Conservation (phyloP, 2,113 vertebrate genomes). For the Sclerurus mexicanus region DNA sequence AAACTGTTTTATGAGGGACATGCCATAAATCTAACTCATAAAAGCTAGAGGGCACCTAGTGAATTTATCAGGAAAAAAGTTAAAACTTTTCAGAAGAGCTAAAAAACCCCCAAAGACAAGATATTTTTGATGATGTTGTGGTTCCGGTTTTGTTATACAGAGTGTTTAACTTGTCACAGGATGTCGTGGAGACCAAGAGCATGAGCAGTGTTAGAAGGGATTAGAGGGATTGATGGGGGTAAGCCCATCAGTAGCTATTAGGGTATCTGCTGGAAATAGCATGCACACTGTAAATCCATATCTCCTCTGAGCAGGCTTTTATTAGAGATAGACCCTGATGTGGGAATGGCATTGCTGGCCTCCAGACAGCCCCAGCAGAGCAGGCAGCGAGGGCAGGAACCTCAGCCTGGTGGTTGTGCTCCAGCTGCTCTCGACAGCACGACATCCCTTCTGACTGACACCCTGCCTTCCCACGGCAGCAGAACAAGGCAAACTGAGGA, state of each 20-base stretch:
- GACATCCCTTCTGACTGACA: not conserved
- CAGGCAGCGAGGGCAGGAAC: not conserved
- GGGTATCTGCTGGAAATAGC: not conserved
- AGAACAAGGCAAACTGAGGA: not conserved
- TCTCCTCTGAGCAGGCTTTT: not conserved
- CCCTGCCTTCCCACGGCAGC: fast-evolving
- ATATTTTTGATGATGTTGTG: no score
- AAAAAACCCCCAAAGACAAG: fast-evolving
- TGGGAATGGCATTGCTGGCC: not conserved
- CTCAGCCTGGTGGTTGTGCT: not conserved
- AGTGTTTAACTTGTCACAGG: not conserved
- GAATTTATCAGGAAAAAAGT: not conserved
- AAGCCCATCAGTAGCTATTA: not conserved
- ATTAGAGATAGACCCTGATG: not conserved
- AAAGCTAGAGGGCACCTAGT: fast-evolving
- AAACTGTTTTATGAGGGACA: not conserved
- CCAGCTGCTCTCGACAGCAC: not conserved
- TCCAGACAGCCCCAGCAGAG: not conserved
- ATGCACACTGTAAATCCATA: not conserved
- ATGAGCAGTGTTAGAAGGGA: not conserved
- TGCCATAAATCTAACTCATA: fast-evolving
- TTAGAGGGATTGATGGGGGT: not conserved
- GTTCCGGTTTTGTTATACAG: not conserved
- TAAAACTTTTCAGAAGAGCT: not conserved
- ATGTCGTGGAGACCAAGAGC: not conserved